Percentiles rank a stretch among this genome's conserved stretches.
Evolutionary conservation across 1,140 invertebrate genomes (phyloP).

Genomic region (Brachionus calyciflorus): DNA sequence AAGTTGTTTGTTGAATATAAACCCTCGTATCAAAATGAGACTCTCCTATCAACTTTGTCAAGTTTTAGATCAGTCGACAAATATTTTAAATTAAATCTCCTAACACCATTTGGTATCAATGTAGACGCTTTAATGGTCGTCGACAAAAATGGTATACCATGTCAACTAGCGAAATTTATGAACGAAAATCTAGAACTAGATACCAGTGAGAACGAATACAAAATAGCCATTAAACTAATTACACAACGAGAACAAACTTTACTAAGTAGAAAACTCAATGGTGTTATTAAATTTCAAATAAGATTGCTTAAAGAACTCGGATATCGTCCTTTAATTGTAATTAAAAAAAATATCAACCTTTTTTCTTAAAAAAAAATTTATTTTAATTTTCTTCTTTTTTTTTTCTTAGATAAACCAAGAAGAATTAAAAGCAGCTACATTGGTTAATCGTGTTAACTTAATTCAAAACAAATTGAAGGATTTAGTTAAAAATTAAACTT

Average conservation of each 20-base stretch:
- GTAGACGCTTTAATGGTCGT: conserved; percentile 40
- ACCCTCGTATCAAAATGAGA: conserved; percentile 18
- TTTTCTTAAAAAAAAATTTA: background rate
- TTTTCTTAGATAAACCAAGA: conserved; percentile 12
- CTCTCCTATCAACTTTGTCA: conserved; percentile 12
- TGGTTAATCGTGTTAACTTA: conserved; percentile 25
- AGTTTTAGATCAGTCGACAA: conserved; percentile 38
- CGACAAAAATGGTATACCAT: conserved; percentile 24
- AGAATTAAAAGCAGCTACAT: conserved; percentile 16
- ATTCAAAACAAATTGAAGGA: conserved; percentile 43
- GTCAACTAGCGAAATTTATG: conserved; percentile 24
- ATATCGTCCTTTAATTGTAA: conserved; percentile 8
- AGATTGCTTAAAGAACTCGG: conserved; percentile 40
- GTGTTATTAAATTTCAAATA: background rate
- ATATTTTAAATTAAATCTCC: conserved; percentile 32
- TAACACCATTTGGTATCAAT: conserved; percentile 37
- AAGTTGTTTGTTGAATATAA: background rate
- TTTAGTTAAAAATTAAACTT: conserved; percentile 25
- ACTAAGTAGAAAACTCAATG: conserved; percentile 17
- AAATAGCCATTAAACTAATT: conserved; percentile 16
- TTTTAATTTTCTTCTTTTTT: background rate
- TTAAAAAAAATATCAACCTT: background rate
- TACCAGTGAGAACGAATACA: conserved; percentile 18
- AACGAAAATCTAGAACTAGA: background rate
- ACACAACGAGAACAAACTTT: background rate